Base-by-base conservation (phyloP, 2,113 vertebrate genomes). In the Aleadryas rufinucha region DNA sequence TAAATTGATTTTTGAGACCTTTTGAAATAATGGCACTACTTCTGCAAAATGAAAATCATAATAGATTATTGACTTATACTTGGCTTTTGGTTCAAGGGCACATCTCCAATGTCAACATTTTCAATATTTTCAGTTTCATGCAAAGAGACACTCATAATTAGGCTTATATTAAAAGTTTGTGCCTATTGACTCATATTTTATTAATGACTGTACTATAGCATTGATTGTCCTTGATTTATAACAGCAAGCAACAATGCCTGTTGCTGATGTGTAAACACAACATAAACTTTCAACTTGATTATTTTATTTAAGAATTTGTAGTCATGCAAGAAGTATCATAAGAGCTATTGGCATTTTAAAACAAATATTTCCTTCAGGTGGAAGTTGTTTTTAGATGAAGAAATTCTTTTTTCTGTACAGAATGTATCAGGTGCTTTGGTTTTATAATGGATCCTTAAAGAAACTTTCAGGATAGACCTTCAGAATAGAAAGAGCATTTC, bases 1-100 rank as follows among this genome's bases (percentile, higher is more conserved):
- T 97, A 86, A 95, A 98, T 98, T 98, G 98, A 98, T 99, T 98
- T 98, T 72, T 93, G 76, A 97, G 97, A 96, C 97, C 97, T 98
- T 97, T 98, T 98, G 97, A 98, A 98, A 98, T 98, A 97, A 98
- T 98, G 97, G 97, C 87, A 70, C 86, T 95, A 91, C 96, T 97
- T 98, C 96, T 97, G 97, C 96, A 98, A 98, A 98, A 98, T 98
- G 98, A 98, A 98, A 99, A 99, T 98, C 98, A 99, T 99, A 98
- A 99, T 98, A 98, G 98, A 98, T 98, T 98, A 98, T 98, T 98
- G 98, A 98, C 97, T 97, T 97, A 96, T 89, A 87, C 82, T 91
- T 95, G 96, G 95, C 97, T 96, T 97, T 96, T 96, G 89, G 97
- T 97, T 95, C 98, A 98, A 99, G 98, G 98, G 98, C 98, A 98